A percentile compares a stretch with the other conserved stretches of the same genome.
Evolutionary conservation across 64 coral and sea anemone species (phyloP).

Genomic region (Stichodactyla mertensii): DNA sequence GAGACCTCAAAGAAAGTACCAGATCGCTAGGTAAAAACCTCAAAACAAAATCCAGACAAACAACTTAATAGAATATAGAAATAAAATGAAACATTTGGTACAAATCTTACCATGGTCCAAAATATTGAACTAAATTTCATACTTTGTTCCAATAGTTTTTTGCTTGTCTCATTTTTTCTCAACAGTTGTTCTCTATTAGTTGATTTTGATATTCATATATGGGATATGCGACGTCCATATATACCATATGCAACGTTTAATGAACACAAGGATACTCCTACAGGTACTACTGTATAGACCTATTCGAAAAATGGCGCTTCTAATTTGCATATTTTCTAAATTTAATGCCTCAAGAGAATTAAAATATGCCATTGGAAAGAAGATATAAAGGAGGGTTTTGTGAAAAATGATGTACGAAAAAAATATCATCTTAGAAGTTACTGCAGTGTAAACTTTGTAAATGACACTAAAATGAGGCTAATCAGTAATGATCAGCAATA

Average conservation of each 20-base stretch:
- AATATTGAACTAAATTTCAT: neutral
- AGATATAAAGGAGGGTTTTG: too few relatives aligned
- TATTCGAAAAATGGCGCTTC: too few relatives aligned
- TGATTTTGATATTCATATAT: constrained; percentile 89
- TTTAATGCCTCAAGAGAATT: too few relatives aligned
- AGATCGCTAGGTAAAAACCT: constrained; percentile 72
- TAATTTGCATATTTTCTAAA: too few relatives aligned
- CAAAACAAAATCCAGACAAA: neutral
- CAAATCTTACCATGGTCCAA: too few relatives aligned
- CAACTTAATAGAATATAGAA: neutral
- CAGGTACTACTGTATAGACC: constrained; percentile 50
- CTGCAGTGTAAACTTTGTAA: too few relatives aligned
- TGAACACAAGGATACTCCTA: constrained; percentile 85
- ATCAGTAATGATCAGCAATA: too few relatives aligned
- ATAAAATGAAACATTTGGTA: neutral
- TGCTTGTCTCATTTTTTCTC: neutral
- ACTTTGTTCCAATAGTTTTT: neutral
- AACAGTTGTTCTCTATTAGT: constrained; percentile 83
- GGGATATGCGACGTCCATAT: constrained; percentile 94
- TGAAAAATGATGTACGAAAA: too few relatives aligned
- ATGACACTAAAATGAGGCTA: too few relatives aligned
- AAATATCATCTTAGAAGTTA: too few relatives aligned
- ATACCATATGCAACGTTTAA: constrained; percentile 85
- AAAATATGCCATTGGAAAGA: too few relatives aligned
- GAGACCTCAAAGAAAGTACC: constrained; percentile 86